These are phyloP conservation scores for Subacronicta megacephala DNA, from an alignment of 2,888 invertebrate genomes.

Conservation along the genomic window DNA sequence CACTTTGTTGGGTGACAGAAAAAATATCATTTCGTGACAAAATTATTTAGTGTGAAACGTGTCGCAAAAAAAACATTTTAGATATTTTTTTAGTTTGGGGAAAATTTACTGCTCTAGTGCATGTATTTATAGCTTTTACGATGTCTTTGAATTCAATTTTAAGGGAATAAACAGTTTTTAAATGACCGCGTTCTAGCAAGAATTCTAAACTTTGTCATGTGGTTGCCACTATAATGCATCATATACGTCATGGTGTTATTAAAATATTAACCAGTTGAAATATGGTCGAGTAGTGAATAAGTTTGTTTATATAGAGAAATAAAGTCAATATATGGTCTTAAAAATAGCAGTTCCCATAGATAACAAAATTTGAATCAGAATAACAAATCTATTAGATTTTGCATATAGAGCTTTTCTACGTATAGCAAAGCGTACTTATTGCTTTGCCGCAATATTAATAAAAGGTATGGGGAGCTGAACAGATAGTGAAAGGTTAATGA, in stretches of 20 bases:
- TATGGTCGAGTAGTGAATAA: no score
- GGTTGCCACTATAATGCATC: slow-evolving; percentile 27
- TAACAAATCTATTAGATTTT: no score
- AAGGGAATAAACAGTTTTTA: slow-evolving; percentile 39
- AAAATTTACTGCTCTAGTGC: slow-evolving; percentile 49
- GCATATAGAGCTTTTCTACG: no score
- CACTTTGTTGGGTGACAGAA: slow-evolving; percentile 74
- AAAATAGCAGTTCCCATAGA: slow-evolving; percentile 2
- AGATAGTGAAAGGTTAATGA: slow-evolving; percentile 56
- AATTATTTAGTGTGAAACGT: slow-evolving; percentile 69
- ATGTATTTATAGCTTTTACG: slow-evolving; percentile 56
- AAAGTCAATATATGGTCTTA: not conserved
- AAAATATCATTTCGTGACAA: slow-evolving; percentile 68
- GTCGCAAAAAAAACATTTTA: slow-evolving; percentile 63
- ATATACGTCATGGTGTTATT: no score
- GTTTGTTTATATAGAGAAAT: no score
- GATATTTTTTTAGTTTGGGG: slow-evolving; percentile 53
- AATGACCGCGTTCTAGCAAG: slow-evolving; percentile 29
- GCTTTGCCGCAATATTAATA: slow-evolving; percentile 9
- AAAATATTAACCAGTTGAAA: no score
- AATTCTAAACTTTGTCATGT: slow-evolving; percentile 27
- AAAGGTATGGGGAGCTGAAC: slow-evolving; percentile 1
- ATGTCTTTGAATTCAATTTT: slow-evolving; percentile 48
- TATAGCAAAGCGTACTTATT: not conserved
- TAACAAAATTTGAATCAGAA: no score